These are phyloP conservation scores for Dione juno DNA, from an alignment of 2,888 invertebrate species.

Conservation along the genomic window DNA sequence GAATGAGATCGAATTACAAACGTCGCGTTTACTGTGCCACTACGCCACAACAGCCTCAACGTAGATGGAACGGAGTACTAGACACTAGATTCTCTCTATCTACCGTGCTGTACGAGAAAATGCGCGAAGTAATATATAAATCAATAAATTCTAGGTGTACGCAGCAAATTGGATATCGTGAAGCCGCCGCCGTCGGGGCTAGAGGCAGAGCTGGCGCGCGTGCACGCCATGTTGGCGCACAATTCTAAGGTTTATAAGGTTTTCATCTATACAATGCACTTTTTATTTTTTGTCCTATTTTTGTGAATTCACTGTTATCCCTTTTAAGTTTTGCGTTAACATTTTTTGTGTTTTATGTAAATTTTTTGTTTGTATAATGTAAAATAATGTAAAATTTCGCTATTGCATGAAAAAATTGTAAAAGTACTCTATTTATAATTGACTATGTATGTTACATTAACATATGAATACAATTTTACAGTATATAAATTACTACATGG, in stretches of 20 bases:
- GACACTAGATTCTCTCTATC: too few species aligned
- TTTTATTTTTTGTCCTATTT: constrained; percentile 56
- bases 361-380: neutral
- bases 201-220: constrained; percentile 91
- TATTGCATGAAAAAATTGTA: too few species aligned
- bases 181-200: constrained; percentile 69
- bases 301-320: neutral
- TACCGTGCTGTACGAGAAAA: too few species aligned
- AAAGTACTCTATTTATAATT: too few species aligned
- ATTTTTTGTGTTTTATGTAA: neutral
- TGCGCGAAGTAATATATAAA: neutral
- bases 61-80: too few species aligned
- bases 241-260: constrained; percentile 93
- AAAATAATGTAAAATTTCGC: too few species aligned
- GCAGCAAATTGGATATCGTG: constrained; percentile 67
- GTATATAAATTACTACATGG: neutral
- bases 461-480: too few species aligned
- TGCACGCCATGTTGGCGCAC: constrained; percentile 93
- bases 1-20: too few species aligned
- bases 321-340: neutral
- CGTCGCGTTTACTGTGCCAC: too few species aligned
- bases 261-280: constrained; percentile 84
- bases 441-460: too few species aligned
- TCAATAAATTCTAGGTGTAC: constrained; percentile 62
- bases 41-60: too few species aligned